Evolutionary conservation across 2,888 invertebrate species (phyloP), one percentile per base, ranked within the genome.

Genomic region (Hanleya hanleyi): DNA sequence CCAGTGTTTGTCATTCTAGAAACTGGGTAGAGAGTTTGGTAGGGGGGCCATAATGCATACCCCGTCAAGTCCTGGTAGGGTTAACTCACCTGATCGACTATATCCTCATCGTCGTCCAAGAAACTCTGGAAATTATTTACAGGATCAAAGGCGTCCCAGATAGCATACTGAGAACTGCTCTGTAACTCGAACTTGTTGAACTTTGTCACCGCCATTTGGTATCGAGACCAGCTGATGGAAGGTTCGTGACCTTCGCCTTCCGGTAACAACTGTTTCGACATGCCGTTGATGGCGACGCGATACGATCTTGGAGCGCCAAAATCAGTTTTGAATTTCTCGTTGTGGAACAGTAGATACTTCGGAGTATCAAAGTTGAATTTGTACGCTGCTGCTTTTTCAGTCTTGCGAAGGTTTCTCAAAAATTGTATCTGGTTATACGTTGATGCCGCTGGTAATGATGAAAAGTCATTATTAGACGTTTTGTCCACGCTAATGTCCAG

Each of bases 361-460:
- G 86, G 86, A 0, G 71, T 66, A n/a, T 84, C 78, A 49, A 84
- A 85, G 67, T 86, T 80, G 70, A 77, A 85, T 33, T 81, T 78
- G 36, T 81, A 77, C 5, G 80, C 76, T 1, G 84, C 85, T 7
- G 83, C 78, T 50, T 73, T 38, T 66, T 87, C 86, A 0, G 79
- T 82, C 7, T 51, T 35, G 41, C 74, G 79, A 0, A 85, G 32
- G 26, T 68, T 73, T 12, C 77, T 73, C 18, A 70, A 69, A 65
- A 81, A 79, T 26, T 77, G 71, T 7, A 80, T 70, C 70, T 83
- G 85, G 29, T 79, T 65, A 47, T 72, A 71, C 18, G 22, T 37
- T 9, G 37, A 3, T 15, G 5, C 64, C 35, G 35, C 26, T 37
- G 35, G 35, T 22, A 33, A n/a, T 15, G 35, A 36, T 4, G 57